A percentile compares a stretch with the other conserved stretches of the same genome.
phyloP scores from a whole-genome alignment of 2,888 invertebrate species.

The Melanargia galathea region DNA sequence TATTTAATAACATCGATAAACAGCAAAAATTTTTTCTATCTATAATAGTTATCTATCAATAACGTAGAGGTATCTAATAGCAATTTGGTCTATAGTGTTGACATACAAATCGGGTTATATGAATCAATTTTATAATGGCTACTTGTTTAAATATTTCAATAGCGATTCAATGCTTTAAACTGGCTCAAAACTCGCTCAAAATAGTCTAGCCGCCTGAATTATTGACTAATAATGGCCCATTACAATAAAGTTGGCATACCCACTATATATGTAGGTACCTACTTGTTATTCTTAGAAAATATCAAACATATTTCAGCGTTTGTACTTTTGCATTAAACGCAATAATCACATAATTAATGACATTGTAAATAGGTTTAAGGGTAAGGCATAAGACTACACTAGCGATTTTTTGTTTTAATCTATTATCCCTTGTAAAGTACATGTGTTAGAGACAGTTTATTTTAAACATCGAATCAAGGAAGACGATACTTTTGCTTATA shows the following conservation, averaged over 20 bases:
- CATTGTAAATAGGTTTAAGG: slow-evolving; percentile 14
- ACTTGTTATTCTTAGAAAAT: slow-evolving; percentile 27
- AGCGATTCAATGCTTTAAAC: slow-evolving; percentile 7
- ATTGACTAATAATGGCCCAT: slow-evolving; percentile 51
- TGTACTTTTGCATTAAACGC: slow-evolving; percentile 18
- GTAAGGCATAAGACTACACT: neutral
- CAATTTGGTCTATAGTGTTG: neutral
- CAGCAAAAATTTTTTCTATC: too few species aligned
- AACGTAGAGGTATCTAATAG: too few species aligned
- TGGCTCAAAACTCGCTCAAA: slow-evolving; percentile 17
- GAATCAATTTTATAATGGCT: neutral
- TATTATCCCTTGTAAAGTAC: too few species aligned
- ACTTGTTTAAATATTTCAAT: slow-evolving; percentile 1
- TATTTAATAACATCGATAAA: too few species aligned
- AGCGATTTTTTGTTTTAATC: neutral
- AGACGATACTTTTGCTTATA: too few species aligned
- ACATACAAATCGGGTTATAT: neutral
- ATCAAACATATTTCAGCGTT: slow-evolving; percentile 29
- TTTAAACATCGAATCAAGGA: too few species aligned
- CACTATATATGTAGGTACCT: too few species aligned
- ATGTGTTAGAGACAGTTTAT: neutral
- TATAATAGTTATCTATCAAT: too few species aligned
- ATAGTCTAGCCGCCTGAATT: slow-evolving; percentile 34
- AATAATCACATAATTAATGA: slow-evolving; percentile 21
- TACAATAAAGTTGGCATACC: slow-evolving; percentile 46